Evolutionary conservation across 2,797 vertebrate species (phyloP).

Genomic region (Halcyon badia): DNA sequence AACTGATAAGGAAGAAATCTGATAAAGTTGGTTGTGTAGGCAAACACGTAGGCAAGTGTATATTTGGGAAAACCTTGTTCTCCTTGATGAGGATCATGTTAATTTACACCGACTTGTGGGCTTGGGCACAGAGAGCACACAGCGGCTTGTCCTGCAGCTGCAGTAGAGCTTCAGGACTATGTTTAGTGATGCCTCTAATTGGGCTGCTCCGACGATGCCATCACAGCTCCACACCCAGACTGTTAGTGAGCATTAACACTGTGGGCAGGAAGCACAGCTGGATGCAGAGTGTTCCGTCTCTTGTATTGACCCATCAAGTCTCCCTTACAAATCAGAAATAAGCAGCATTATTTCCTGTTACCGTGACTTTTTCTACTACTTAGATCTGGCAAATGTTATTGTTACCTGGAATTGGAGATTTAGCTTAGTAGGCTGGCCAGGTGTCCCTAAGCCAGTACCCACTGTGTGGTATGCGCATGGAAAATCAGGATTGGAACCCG

Average conservation of each 20-base stretch:
- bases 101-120: not conserved
- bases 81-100: not conserved
- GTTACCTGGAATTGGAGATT: not conserved
- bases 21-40: not conserved
- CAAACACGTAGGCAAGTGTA: not conserved
- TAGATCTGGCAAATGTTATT: not conserved
- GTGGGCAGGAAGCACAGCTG: fast-evolving
- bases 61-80: not conserved
- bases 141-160: not conserved
- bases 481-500: not conserved
- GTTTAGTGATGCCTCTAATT: not conserved
- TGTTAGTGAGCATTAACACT: fast-evolving
- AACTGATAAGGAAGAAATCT: not conserved
- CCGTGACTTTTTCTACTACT: not conserved
- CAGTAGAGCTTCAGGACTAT: not conserved
- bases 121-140: not conserved
- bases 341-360: not conserved
- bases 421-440: not conserved
- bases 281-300: not conserved
- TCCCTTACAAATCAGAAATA: not conserved
- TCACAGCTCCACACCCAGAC: not conserved
- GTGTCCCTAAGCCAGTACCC: not conserved
- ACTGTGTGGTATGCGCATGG: fast-evolving
- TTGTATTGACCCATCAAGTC: fast-evolving
- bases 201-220: not conserved